Conservation (phyloP, 2,888 invertebrate genomes). For the Diarsia mendica region DNA sequence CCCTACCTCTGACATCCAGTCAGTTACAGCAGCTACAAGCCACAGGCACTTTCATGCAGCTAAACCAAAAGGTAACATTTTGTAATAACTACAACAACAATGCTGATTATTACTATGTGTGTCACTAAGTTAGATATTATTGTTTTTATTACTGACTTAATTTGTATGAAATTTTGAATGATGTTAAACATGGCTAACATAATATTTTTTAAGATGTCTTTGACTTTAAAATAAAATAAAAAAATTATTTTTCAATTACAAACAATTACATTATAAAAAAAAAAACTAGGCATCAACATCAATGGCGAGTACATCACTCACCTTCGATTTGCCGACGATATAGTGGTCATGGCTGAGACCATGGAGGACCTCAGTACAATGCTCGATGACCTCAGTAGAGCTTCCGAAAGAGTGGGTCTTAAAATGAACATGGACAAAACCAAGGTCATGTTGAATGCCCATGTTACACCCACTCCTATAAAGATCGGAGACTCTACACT, state of each 20-base stretch:
- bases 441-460: no score
- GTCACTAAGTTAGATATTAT: background rate
- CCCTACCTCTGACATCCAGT: slow-evolving; percentile 83
- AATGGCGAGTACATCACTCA: no score
- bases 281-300: no score
- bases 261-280: no score
- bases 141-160: slow-evolving; percentile 8
- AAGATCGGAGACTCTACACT: no score
- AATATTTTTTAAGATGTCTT: background rate
- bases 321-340: no score
- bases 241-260: background rate
- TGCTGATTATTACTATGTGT: background rate
- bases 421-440: no score
- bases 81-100: background rate
- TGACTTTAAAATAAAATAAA: background rate
- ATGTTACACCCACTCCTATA: no score
- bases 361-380: no score
- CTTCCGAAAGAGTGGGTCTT: no score
- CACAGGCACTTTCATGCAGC: slow-evolving; percentile 86
- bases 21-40: slow-evolving; percentile 87
- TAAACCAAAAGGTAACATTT: slow-evolving; percentile 84
- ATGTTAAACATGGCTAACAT: background rate
- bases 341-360: no score
- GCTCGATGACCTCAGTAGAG: no score
- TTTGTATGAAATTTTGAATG: background rate